A percentile compares a stretch with the other conserved stretches of the same genome.
Evolutionary conservation across 2,888 invertebrate species (phyloP).

Genomic region (Phlogophora meticulosa): DNA sequence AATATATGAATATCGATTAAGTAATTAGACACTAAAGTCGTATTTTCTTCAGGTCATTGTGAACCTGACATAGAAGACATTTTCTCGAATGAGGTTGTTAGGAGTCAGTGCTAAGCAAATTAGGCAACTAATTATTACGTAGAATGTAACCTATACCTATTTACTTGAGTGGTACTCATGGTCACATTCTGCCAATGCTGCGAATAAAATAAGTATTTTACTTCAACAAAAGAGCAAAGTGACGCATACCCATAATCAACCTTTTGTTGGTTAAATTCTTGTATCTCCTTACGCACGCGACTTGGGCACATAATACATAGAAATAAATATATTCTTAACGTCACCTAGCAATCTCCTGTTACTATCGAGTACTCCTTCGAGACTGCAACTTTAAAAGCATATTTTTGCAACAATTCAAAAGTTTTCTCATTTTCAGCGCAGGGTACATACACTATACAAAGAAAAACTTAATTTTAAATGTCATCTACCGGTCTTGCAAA

Average conservation of each 20-base stretch:
- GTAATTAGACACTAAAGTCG: constrained; percentile 9
- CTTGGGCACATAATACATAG: constrained; percentile 1
- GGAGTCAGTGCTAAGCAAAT: constrained; percentile 12
- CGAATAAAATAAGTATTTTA: not conserved
- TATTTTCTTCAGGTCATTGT: constrained; percentile 17
- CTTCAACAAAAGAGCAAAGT: not conserved
- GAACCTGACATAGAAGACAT: not conserved
- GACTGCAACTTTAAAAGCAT: constrained; percentile 50
- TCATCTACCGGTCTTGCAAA: constrained; percentile 7
- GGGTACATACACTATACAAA: constrained; percentile 20
- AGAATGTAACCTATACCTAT: not conserved
- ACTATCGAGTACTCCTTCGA: constrained; percentile 44
- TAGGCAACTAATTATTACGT: constrained; percentile 27
- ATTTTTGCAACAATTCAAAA: constrained; percentile 52
- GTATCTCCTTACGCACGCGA: not conserved
- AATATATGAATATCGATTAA: constrained; percentile 26
- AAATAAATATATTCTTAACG: constrained; percentile 17
- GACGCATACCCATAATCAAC: not conserved
- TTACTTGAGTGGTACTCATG: not conserved
- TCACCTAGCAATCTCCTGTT: constrained; percentile 33
- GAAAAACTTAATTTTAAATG: constrained; percentile 15
- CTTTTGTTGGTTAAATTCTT: not conserved
- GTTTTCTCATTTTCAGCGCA: constrained; percentile 44
- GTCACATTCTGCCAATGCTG: not conserved
- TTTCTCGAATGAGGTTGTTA: constrained; percentile 5